Conservation (phyloP, 2,797 vertebrate species). For the Echeneis naucrates region DNA sequence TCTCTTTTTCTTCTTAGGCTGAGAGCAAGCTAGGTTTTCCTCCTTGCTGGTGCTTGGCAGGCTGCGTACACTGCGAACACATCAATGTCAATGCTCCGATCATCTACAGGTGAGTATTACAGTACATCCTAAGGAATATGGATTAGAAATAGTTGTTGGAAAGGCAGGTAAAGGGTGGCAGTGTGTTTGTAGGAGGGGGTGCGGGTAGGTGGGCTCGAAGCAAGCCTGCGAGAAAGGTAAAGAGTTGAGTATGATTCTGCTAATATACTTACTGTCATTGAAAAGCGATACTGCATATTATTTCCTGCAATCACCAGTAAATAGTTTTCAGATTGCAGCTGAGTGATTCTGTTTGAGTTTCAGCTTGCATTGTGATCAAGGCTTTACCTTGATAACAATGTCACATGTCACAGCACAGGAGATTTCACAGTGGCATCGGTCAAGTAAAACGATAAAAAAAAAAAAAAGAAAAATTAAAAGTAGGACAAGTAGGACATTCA, state of each 20-base stretch:
- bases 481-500: conserved; percentile 28
- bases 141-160: conserved; percentile 68
- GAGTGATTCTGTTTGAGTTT: conserved; percentile 19
- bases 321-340: conserved; percentile 1
- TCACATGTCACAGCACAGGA: conserved; percentile 42
- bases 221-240: conserved; percentile 4
- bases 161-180: conserved; percentile 44
- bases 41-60: conserved; percentile 56
- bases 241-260: conserved; percentile 35
- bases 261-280: conserved; percentile 47
- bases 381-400: conserved; percentile 22
- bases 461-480: too few relatives aligned
- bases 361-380: conserved; percentile 26
- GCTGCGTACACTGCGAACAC: conserved; percentile 48
- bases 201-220: not conserved
- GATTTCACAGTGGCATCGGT: too few relatives aligned
- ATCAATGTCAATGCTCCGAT: conserved; percentile 66
- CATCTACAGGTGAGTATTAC: conserved; percentile 58
- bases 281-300: conserved; percentile 25
- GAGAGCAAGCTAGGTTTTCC: conserved; percentile 47
- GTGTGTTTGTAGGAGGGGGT: conserved; percentile 23
- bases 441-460: too few relatives aligned
- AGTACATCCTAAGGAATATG: conserved; percentile 66
- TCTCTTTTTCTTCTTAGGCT: not conserved
- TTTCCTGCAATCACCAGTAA: not conserved